These are phyloP conservation scores for Pherbina coryleti DNA, from an alignment of 2,888 invertebrate genomes.

Conservation along the genomic window DNA sequence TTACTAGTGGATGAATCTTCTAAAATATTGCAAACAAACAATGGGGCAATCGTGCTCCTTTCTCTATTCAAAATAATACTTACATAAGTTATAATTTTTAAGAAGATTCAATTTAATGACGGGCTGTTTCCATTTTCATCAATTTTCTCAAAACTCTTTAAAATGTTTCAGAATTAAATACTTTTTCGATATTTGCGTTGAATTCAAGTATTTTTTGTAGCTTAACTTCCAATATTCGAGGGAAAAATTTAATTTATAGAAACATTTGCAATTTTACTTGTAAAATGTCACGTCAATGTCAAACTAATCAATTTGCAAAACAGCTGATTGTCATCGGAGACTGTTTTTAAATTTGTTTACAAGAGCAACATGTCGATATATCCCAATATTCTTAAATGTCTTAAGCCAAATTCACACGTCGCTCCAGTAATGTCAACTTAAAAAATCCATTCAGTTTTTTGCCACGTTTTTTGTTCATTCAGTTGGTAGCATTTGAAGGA, in stretches of 20 bases:
- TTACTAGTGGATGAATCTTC: too few relatives aligned
- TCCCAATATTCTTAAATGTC: too few relatives aligned
- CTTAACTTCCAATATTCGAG: background rate
- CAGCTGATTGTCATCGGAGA: conserved; percentile 43
- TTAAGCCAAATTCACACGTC: too few relatives aligned
- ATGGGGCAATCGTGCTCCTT: background rate
- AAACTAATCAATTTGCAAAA: conserved; percentile 55
- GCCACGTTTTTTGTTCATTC: too few relatives aligned
- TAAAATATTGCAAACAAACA: too few relatives aligned
- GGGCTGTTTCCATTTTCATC: background rate
- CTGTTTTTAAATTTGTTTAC: conserved; percentile 3
- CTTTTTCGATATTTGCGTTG: background rate
- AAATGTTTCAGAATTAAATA: background rate
- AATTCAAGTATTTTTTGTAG: background rate
- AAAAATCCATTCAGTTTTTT: too few relatives aligned
- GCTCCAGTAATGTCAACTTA: too few relatives aligned
- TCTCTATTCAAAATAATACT: background rate
- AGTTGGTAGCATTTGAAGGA: too few relatives aligned
- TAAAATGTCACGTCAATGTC: conserved; percentile 68
- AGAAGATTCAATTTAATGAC: background rate
- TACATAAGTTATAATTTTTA: conserved; percentile 21
- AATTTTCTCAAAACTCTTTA: background rate
- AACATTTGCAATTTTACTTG: background rate
- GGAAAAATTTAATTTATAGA: background rate
- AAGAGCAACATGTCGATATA: background rate